Percentiles rank a stretch among this genome's conserved stretches.
Evolutionary conservation across 1,140 invertebrate genomes (phyloP).

Genomic region (Metopolophium dirhodum): DNA sequence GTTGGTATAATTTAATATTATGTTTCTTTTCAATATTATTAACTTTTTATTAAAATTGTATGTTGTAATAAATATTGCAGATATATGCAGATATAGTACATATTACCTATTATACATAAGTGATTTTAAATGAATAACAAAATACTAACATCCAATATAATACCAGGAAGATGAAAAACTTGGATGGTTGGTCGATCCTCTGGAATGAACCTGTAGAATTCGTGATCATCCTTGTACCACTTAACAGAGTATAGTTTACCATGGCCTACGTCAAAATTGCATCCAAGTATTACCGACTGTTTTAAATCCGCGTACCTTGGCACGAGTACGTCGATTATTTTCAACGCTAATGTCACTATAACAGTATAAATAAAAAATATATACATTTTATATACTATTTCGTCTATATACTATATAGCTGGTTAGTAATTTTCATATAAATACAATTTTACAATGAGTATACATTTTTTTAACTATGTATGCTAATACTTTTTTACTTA

Average conservation of each 20-base stretch:
- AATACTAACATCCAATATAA: conserved; percentile 64
- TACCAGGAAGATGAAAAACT: conserved; percentile 70
- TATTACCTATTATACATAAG: not conserved
- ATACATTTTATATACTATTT: not conserved
- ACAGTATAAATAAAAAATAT: not conserved
- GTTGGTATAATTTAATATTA: not conserved
- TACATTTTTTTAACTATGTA: not conserved
- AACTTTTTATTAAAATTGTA: not conserved
- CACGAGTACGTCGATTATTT: conserved; percentile 48
- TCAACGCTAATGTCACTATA: conserved; percentile 47
- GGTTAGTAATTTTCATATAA: not conserved
- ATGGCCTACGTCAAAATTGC: conserved; percentile 59
- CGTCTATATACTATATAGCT: not conserved
- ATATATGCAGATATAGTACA: not conserved
- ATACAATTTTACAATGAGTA: not conserved
- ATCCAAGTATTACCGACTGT: conserved; percentile 57
- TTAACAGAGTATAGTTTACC: conserved; percentile 68
- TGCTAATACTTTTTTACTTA: too few relatives aligned
- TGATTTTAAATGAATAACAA: not conserved
- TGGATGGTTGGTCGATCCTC: conserved; percentile 70
- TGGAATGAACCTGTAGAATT: conserved; percentile 71
- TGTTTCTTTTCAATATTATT: not conserved
- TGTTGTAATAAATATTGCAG: not conserved
- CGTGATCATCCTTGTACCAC: conserved; percentile 72
- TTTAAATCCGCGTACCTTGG: conserved; percentile 43